phyloP scores from a whole-genome alignment of 2,797 vertebrate species.

The Neopelma chrysocephalum region DNA sequence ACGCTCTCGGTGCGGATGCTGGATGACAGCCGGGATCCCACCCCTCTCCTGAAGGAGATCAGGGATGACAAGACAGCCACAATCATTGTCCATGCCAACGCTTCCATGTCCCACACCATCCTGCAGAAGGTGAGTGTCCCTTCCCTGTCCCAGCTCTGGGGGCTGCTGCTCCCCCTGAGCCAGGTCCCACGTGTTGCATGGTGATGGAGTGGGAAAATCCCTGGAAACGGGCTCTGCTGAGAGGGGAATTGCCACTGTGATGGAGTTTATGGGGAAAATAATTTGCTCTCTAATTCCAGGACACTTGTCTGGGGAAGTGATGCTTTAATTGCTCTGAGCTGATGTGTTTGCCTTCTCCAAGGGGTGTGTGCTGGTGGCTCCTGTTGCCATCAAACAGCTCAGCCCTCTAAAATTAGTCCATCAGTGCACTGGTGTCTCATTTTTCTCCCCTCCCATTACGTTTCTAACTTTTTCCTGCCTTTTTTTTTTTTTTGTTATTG shows the following conservation, averaged over 20 bases:
- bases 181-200: neutral
- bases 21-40: constrained; percentile 94
- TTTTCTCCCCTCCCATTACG: neutral
- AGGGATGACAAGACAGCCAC: constrained; percentile 96
- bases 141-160: no score
- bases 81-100: constrained; percentile 95
- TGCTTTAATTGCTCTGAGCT: neutral
- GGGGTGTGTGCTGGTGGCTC: neutral
- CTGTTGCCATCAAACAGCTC: neutral
- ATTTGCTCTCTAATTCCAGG: neutral
- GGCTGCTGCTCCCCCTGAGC: neutral
- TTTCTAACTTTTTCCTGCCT: neutral
- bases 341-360: neutral
- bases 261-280: neutral
- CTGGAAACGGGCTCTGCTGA: neutral
- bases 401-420: neutral
- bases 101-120: constrained; percentile 95
- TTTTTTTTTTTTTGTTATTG: neutral
- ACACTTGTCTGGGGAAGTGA: neutral
- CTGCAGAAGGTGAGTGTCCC: constrained; percentile 84
- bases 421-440: neutral
- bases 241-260: neutral
- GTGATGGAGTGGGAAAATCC: neutral
- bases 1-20: constrained; percentile 95
- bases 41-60: constrained; percentile 95